phyloP scores from a whole-genome alignment of 2,113 vertebrate genomes.

The Barnardius zonarius region DNA sequence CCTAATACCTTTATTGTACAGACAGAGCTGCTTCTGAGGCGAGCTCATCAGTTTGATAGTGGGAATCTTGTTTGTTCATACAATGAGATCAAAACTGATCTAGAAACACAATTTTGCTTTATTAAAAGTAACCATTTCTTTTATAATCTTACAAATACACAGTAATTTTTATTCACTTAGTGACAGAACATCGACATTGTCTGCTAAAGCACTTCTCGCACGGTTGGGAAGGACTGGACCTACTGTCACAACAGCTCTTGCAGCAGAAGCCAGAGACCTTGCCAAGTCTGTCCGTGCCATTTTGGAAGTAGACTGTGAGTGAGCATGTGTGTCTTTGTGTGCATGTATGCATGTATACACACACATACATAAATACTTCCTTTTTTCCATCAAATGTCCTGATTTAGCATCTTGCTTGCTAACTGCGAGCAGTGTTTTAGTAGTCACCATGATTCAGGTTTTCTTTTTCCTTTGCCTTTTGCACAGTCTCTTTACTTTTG shows the following conservation, averaged over 20 bases:
- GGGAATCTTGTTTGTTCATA: neutral
- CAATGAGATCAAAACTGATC: neutral
- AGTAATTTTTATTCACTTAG: conserved; percentile 11
- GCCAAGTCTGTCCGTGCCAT: conserved; percentile 80
- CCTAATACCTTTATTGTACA: neutral
- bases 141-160: neutral
- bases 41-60: neutral
- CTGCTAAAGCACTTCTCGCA: conserved; percentile 63
- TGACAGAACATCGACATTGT: conserved; percentile 64
- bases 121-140: neutral
- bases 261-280: conserved; percentile 86
- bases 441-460: neutral
- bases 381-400: neutral
- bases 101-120: neutral
- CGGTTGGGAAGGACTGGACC: conserved; percentile 70
- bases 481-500: neutral
- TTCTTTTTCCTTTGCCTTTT: neutral
- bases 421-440: neutral
- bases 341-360: too few species aligned
- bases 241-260: conserved; percentile 72
- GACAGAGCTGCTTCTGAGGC: neutral
- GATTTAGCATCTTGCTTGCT: neutral
- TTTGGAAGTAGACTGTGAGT: conserved; percentile 90
- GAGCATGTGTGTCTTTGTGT: neutral
- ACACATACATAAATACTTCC: too few species aligned